Base-by-base conservation (phyloP, 1,140 invertebrate genomes). In the Araneus ventricosus region DNA sequence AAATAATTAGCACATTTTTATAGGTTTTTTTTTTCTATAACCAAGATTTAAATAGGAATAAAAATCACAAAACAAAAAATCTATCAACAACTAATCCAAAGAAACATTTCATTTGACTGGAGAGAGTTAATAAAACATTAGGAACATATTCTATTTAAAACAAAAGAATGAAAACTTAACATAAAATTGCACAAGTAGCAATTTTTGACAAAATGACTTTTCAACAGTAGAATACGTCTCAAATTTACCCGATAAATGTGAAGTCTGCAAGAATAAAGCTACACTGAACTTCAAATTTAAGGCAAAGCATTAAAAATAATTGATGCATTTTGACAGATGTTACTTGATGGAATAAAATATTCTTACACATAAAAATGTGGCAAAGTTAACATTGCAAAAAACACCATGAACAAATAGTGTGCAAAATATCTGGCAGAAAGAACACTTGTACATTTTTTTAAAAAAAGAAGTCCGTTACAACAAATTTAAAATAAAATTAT, bases 381-480 rank as follows among this genome's bases (percentile, higher is more conserved):
- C 41, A 27, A 45, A 52, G 80, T 82, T 27, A 82, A 82, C 41
- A 82, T 82, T 8, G 41, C 80, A 82, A 45, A 39, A 45, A 82
- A 82, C 41, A 82, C 39, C 14, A 61, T 87, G 85, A 61, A 37
- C 85, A 87, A 87, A 87, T 87, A 34, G 22, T 87, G 85, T 87
- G 85, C 85, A 87, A 87, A 87, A 61, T 87, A 87, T 34, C 34
- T 87, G 85, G 85, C 59, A 61, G 85, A 59, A 85, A 39, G 30
- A 84, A 84, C 39, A 6, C 20, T 59, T 87, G 57, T 82, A 82
- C 57, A 87, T 61, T 37, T 39, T 27, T 61, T 39, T n/a, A n/a
- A n/a, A n/a, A 30, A 39, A 8, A 87, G 41, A 87, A 87, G 57
- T 37, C 27, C 27, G 82, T 37, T 61, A 37, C 24, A 87, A 61